phyloP scores from a whole-genome alignment of 2,113 vertebrate genomes.

The Stictonetta naevosa region DNA sequence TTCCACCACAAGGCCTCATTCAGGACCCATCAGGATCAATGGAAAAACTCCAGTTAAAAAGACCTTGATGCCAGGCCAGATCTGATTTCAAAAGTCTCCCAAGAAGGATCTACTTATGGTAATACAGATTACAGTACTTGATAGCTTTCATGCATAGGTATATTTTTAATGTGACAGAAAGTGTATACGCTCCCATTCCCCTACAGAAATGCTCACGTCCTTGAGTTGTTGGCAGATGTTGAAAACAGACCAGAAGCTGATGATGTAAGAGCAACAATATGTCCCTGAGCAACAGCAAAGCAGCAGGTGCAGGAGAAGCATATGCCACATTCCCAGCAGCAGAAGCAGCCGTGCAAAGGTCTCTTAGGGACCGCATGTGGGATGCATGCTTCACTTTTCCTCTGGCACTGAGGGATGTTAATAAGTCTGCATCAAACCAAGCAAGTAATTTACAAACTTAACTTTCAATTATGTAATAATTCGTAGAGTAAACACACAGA shows the following conservation, averaged over 20 bases:
- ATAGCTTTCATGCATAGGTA: background rate
- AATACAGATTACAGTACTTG: background rate
- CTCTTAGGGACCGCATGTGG: background rate
- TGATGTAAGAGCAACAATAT: constrained; percentile 37
- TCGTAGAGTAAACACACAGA: background rate
- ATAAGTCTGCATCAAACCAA: background rate
- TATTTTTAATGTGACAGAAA: background rate
- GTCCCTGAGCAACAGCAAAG: constrained; percentile 10
- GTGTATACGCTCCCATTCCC: background rate
- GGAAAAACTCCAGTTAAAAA: background rate
- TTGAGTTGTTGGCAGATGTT: constrained; percentile 43
- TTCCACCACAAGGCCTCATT: background rate
- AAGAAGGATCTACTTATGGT: background rate
- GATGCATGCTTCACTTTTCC: background rate
- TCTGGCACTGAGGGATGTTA: background rate
- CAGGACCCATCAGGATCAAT: background rate
- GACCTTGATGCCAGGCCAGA: background rate
- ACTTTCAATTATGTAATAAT: constrained; percentile 9
- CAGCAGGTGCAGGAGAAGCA: constrained; percentile 59
- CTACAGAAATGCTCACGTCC: background rate
- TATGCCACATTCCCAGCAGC: constrained; percentile 39
- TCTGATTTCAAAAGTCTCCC: background rate
- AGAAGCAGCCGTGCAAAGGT: background rate
- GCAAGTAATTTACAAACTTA: constrained; percentile 21
- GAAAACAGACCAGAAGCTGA: constrained; percentile 39